Evolutionary conservation across 2,888 invertebrate species (phyloP).

Genomic region (Eupeodes luniger): DNA sequence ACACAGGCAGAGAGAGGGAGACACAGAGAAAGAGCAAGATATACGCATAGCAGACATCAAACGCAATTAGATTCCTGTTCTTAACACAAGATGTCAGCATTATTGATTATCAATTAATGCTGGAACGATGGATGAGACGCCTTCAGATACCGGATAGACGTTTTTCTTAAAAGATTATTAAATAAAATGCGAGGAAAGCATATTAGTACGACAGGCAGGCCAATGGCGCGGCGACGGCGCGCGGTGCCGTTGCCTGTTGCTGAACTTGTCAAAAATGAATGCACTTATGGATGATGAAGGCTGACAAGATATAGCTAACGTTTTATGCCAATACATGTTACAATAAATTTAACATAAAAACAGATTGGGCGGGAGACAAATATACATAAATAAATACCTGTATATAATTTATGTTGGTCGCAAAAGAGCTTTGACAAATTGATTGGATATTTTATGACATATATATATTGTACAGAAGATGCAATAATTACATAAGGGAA

Average conservation of each 20-base stretch:
- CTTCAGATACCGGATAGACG: constrained; percentile 56
- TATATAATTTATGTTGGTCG: constrained; percentile 10
- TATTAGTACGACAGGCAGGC: no score
- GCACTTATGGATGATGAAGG: constrained; percentile 17
- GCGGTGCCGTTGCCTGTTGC: background rate
- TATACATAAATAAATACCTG: constrained; percentile 11
- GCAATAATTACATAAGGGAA: no score
- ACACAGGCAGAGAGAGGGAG: no score
- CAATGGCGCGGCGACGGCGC: background rate
- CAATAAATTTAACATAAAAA: constrained; percentile 46
- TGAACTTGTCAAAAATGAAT: constrained; percentile 56
- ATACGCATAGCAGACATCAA: constrained; percentile 44
- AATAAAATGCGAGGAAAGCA: background rate
- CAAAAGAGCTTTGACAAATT: constrained; percentile 61
- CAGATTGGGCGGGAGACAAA: constrained; percentile 26
- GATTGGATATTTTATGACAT: constrained; percentile 14
- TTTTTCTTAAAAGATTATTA: background rate
- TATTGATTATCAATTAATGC: constrained; percentile 75
- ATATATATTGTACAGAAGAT: no score
- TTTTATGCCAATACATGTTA: constrained; percentile 69
- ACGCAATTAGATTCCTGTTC: constrained; percentile 74
- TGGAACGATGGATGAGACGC: constrained; percentile 68
- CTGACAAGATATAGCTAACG: constrained; percentile 49
- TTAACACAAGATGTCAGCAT: constrained; percentile 74
- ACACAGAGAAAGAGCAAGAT: no score